Conservation (phyloP, 1,140 invertebrate genomes). For the Anastatus disparis region DNA sequence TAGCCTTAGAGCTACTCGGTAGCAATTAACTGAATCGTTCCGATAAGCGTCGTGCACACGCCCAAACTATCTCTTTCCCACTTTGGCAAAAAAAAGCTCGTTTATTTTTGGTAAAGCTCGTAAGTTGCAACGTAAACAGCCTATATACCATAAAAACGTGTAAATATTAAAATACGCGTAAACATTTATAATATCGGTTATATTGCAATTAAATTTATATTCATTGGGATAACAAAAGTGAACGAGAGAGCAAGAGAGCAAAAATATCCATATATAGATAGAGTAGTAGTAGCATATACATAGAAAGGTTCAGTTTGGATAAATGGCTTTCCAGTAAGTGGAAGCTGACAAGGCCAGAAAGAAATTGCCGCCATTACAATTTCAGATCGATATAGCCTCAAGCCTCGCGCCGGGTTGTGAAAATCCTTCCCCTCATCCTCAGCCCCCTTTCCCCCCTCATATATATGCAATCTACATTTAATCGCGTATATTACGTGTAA, state of each 20-base stretch:
- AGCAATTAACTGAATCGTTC: constrained; percentile 21
- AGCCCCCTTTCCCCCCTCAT: too few relatives aligned
- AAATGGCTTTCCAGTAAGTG: constrained; percentile 48
- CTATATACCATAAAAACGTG: too few relatives aligned
- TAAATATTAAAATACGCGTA: too few relatives aligned
- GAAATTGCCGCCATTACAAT: constrained; percentile 48
- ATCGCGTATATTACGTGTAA: constrained; percentile 23
- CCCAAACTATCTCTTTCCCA: not conserved
- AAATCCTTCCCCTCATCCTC: too few relatives aligned
- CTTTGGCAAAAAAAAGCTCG: too few relatives aligned
- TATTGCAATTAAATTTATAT: constrained; percentile 53
- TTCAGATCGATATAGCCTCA: constrained; percentile 46
- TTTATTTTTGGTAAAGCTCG: too few relatives aligned
- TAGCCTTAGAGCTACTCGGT: not conserved
- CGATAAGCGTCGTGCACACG: constrained; percentile 25
- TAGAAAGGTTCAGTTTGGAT: constrained; percentile 43
- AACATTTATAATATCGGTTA: not conserved
- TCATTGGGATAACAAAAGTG: constrained; percentile 45
- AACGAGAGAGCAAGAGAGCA: not conserved
- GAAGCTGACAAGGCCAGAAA: constrained; percentile 40
- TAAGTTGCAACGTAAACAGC: too few relatives aligned
- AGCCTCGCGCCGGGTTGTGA: constrained; percentile 3
- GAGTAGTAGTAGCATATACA: constrained; percentile 45
- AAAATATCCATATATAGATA: not conserved
- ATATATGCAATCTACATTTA: constrained; percentile 32